phyloP scores from a whole-genome alignment of 64 coral and sea anemone species.

The Montipora sp. region DNA sequence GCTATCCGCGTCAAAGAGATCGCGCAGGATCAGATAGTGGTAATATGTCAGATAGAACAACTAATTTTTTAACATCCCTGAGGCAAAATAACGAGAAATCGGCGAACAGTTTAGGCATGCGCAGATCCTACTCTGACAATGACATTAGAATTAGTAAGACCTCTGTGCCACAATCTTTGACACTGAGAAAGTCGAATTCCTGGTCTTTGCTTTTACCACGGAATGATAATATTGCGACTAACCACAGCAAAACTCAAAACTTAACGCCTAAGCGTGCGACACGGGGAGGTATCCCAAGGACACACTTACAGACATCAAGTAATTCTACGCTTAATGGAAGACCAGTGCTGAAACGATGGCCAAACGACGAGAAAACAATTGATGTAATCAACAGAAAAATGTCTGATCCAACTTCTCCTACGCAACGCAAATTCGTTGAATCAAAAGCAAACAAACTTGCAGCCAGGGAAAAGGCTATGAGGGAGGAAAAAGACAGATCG shows the following conservation, averaged over 20 bases:
- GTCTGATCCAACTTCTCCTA: conserved; percentile 37
- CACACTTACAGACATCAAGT: neutral
- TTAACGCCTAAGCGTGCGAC: neutral
- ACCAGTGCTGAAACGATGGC: neutral
- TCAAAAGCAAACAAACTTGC: conserved; percentile 93
- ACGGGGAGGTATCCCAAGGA: neutral
- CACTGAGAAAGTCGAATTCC: conserved; percentile 76
- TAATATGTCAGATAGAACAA: conserved; percentile 13
- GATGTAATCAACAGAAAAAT: conserved; percentile 58
- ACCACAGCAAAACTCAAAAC: neutral
- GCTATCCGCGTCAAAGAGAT: neutral
- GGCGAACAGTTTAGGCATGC: conserved; percentile 45
- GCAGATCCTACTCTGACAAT: conserved; percentile 76
- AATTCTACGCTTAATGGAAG: neutral
- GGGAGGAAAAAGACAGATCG: conserved; percentile 65
- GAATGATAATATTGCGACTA: neutral
- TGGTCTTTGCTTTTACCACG: conserved; percentile 73
- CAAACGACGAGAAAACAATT: conserved; percentile 36
- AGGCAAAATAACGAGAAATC: conserved; percentile 38
- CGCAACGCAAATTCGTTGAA: conserved; percentile 83
- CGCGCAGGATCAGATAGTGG: neutral
- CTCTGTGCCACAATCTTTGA: conserved; percentile 18
- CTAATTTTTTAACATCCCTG: neutral
- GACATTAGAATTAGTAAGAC: conserved; percentile 69
- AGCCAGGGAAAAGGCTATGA: conserved; percentile 72